Percentiles rank a stretch among this genome's conserved stretches.
phyloP scores from a whole-genome alignment of 2,797 vertebrate species.

The Ceyx erithaca region DNA sequence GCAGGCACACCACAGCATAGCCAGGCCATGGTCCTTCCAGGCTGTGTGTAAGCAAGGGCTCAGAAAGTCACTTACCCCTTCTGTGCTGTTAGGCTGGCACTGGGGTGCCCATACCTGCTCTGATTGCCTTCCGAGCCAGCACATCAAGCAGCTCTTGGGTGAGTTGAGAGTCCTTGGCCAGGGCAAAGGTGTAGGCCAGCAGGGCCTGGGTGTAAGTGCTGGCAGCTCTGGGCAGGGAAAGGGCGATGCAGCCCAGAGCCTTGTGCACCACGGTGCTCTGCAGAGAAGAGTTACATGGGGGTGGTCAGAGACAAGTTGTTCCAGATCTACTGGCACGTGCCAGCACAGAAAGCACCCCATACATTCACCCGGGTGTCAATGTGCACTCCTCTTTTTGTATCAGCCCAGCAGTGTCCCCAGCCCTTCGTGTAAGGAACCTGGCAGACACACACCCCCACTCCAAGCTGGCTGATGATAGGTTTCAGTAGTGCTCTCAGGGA shows the following conservation, averaged over 20 bases:
- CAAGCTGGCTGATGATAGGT: neutral
- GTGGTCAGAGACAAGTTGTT: neutral
- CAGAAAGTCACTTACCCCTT: neutral
- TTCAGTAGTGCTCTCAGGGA: neutral
- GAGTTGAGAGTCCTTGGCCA: slow-evolving; percentile 79
- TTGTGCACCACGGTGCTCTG: slow-evolving; percentile 74
- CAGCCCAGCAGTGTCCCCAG: neutral
- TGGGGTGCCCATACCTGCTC: slow-evolving; percentile 47
- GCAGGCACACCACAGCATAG: too few relatives aligned
- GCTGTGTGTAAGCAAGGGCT: neutral
- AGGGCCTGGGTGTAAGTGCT: slow-evolving; percentile 83
- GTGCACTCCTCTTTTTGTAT: neutral
- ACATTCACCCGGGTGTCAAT: neutral
- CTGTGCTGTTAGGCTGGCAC: neutral
- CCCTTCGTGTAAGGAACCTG: neutral
- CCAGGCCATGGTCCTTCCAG: neutral
- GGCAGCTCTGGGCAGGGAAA: slow-evolving; percentile 33
- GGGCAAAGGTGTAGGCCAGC: slow-evolving; percentile 84
- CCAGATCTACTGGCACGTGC: neutral
- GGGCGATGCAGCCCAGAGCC: slow-evolving; percentile 78
- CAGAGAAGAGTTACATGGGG: neutral
- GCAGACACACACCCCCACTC: neutral
- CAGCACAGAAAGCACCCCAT: neutral
- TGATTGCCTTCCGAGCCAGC: slow-evolving; percentile 61
- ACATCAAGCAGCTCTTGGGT: slow-evolving; percentile 62